Base-by-base conservation (phyloP, 2,113 vertebrate species). In the Callopanchax toddi region DNA sequence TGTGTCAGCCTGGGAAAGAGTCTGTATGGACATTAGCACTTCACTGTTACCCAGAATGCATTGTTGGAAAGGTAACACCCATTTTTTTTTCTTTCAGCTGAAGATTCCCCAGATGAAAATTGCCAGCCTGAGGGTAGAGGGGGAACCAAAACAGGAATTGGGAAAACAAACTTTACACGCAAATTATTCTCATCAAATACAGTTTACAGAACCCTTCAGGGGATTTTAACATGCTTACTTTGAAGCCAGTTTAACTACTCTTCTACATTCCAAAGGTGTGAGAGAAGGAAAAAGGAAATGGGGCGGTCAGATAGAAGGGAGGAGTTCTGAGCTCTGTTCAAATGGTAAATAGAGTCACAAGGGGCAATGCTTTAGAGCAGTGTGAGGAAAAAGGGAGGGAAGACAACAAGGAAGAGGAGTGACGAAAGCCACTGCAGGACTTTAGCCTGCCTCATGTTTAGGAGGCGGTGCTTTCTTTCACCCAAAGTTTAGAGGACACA, bases 261-360 rank as follows among this genome's bases (percentile, higher is more conserved):
- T 36, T 54, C 74, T 25, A 42, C 34, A 23, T 51, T 66, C 34
- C 51, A 59, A 73, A 87, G 82, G 81, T 87, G 73, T 60, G 76
- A 76, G 65, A 21, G 55, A 44, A 20, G 59, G 54, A 70, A 67
- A 67, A 44, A 20, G 59, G 54, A 70, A 67, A 67, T 55, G 56
- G 81, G 67, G 54, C 23, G 0, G 59, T 39, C 53, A 62, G 64
- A 66, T 56, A 5, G 7, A 21, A 39, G 54, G 88, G 85, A 85
- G 82, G 76, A 78, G 37, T 7, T 65, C 51, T 59, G 65, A 39
- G 11, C 66, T 72, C 57, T 71, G 29, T 78, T 81, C 60, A 55
- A 71, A 85, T 85, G 87, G 79, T 87, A 89, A 86, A 82, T 44
- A 71, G 25, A 52, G 83, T 87, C 86, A 90, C 80, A 71, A 84